Evolutionary conservation across 2,113 vertebrate species (phyloP).

Genomic region (Epinephelus cyanopodus): DNA sequence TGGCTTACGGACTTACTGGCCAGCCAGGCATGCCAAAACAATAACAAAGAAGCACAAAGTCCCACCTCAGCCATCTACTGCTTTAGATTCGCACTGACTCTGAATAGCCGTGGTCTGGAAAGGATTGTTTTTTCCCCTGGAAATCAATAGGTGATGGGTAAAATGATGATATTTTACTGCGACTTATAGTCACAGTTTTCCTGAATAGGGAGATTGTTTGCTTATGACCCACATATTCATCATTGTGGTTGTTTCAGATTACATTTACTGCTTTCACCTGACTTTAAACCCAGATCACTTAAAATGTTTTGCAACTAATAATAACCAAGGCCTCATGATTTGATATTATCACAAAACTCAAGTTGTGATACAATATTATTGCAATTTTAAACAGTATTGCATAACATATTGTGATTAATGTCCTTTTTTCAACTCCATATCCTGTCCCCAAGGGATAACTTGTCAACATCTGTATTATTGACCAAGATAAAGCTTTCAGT

Average conservation of each 20-base stretch:
- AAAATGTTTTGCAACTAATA: background rate
- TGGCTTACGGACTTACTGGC: slow-evolving; percentile 49
- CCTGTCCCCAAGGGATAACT: too few relatives aligned
- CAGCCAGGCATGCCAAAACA: slow-evolving; percentile 65
- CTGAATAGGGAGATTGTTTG: background rate
- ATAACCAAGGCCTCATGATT: too few relatives aligned
- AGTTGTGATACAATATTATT: too few relatives aligned
- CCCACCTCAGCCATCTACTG: slow-evolving; percentile 46
- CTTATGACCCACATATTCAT: background rate
- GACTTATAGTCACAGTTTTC: background rate
- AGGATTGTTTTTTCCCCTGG: background rate
- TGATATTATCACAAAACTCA: too few relatives aligned
- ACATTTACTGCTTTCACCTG: background rate
- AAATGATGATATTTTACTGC: background rate
- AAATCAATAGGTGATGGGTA: background rate
- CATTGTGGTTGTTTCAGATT: background rate
- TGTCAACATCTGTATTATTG: too few relatives aligned
- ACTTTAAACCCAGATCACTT: background rate
- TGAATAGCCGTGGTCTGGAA: background rate
- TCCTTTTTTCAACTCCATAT: too few relatives aligned
- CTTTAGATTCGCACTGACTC: slow-evolving; percentile 25
- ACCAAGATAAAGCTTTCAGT: too few relatives aligned
- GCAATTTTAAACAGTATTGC: too few relatives aligned
- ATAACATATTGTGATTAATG: too few relatives aligned
- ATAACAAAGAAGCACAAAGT: slow-evolving; percentile 54